Evolutionary conservation across 2,797 vertebrate genomes (phyloP).

Genomic region (Neosilurus hyrtlii): DNA sequence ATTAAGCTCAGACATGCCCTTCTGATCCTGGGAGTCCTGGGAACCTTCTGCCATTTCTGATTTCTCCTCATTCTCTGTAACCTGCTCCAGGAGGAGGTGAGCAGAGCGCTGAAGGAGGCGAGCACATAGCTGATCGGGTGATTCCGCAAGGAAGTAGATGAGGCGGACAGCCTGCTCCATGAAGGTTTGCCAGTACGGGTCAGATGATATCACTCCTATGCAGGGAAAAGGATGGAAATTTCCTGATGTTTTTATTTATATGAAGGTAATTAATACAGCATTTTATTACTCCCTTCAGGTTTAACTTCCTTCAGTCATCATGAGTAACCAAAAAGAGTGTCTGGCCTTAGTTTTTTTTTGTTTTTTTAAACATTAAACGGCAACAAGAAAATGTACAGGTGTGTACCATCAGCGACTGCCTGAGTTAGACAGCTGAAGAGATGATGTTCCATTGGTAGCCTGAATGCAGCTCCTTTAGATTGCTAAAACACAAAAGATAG

Average conservation of each 20-base stretch:
- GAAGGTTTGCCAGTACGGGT: slow-evolving; percentile 88
- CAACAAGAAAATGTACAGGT: neutral
- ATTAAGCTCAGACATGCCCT: slow-evolving; percentile 50
- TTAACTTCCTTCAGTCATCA: neutral
- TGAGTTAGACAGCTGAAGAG: slow-evolving; percentile 82
- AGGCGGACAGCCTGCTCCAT: slow-evolving; percentile 84
- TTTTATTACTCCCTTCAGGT: neutral
- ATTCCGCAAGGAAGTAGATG: slow-evolving; percentile 89
- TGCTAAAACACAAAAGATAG: slow-evolving; percentile 62
- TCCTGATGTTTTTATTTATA: neutral
- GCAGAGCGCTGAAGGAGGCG: slow-evolving; percentile 80
- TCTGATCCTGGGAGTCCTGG: slow-evolving; percentile 63
- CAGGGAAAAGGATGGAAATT: neutral
- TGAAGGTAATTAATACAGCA: no score
- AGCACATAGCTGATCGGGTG: slow-evolving; percentile 86
- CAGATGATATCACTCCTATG: slow-evolving; percentile 71
- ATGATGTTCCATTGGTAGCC: slow-evolving; percentile 82
- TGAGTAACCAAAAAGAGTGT: neutral
- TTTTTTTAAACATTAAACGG: neutral
- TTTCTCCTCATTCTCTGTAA: slow-evolving; percentile 66
- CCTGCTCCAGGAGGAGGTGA: slow-evolving; percentile 78
- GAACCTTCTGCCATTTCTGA: slow-evolving; percentile 56
- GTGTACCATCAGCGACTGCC: slow-evolving; percentile 77
- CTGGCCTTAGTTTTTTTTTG: neutral
- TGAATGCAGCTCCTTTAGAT: slow-evolving; percentile 78